Evolutionary conservation across 1,140 invertebrate genomes (phyloP), one percentile per base, ranked within the genome.

Genomic region (Meteorus sp.): DNA sequence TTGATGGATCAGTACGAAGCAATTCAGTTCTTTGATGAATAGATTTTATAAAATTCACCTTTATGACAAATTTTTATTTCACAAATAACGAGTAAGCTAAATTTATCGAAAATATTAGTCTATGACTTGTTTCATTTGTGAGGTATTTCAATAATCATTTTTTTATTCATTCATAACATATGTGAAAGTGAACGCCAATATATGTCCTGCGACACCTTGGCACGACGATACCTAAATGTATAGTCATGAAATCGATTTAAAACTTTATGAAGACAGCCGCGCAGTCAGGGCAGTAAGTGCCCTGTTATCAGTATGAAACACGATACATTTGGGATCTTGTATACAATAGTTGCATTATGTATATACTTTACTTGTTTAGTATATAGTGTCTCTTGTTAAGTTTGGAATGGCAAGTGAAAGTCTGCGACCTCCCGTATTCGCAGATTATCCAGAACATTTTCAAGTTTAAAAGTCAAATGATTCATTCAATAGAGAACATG

Each of bases 221-320:
- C n/a, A n/a, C n/a, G n/a, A n/a, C n/a, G n/a, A n/a, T n/a, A n/a
- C n/a, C n/a, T n/a, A n/a, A n/a, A n/a, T n/a, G n/a, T n/a, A n/a
- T n/a, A n/a, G n/a, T n/a, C n/a, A n/a, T n/a, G n/a, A n/a, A n/a
- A 57, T 57, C 55, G 55, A 57, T 57, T 57, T 25, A 22, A 11
- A 8, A 57, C 44, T 50, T 50, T 57, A 47, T 29, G 31, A 27
- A 43, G 25, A 45, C 43, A 50, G 50, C 13, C 3, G n/a, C n/a
- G n/a, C n/a, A 15, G 43, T 9, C 50, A 15, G 22, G 29, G 29
- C 13, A n/a, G 44, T 50, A 57, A 47, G 55, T 57, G 55, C 29
- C n/a, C n/a, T 57, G 33, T 31, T 56, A 48, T 48, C 44, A 17
- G 39, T 9, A 39, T 19, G 13, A 43, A 2, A 37, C 19, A 17